Evolutionary conservation across 2,797 vertebrate genomes (phyloP).

Genomic region (Chrosomus eos): DNA sequence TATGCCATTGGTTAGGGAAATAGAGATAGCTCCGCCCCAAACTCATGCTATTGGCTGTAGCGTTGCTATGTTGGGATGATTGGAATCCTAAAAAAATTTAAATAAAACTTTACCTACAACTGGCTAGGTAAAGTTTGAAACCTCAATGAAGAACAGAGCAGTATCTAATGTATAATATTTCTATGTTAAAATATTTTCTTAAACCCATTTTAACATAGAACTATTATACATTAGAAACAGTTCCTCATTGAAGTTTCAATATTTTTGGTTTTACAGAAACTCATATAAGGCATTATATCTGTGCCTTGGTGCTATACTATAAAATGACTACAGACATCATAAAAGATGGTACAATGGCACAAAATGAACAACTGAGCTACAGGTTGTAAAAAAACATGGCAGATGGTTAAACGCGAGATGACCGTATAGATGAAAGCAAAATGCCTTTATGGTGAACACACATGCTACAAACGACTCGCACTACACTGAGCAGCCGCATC

Average conservation of each 20-base stretch:
- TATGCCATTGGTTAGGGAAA: neutral
- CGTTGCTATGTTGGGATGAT: neutral
- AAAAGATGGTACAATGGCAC: conserved; percentile 27
- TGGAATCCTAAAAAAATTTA: neutral
- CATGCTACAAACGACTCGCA: conserved; percentile 61
- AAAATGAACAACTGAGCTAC: conserved; percentile 41
- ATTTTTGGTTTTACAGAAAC: neutral
- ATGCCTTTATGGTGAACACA: conserved; percentile 76
- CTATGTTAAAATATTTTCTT: too few species aligned
- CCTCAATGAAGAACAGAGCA: too few species aligned
- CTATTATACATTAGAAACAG: neutral
- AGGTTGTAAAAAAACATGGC: conserved; percentile 10
- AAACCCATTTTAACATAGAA: conserved; percentile 26
- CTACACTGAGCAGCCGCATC: conserved; percentile 36
- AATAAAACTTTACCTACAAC: neutral
- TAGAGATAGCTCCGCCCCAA: neutral
- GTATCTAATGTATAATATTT: too few species aligned
- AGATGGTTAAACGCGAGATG: conserved; percentile 52
- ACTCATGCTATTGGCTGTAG: neutral
- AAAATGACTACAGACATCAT: conserved; percentile 14
- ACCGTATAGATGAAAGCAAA: conserved; percentile 62
- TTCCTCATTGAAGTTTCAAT: neutral
- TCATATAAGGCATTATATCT: neutral
- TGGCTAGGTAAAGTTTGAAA: neutral
- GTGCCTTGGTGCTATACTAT: neutral